These are phyloP conservation scores for Watsonalla cultraria DNA, from an alignment of 2,888 invertebrate genomes.

Conservation along the genomic window DNA sequence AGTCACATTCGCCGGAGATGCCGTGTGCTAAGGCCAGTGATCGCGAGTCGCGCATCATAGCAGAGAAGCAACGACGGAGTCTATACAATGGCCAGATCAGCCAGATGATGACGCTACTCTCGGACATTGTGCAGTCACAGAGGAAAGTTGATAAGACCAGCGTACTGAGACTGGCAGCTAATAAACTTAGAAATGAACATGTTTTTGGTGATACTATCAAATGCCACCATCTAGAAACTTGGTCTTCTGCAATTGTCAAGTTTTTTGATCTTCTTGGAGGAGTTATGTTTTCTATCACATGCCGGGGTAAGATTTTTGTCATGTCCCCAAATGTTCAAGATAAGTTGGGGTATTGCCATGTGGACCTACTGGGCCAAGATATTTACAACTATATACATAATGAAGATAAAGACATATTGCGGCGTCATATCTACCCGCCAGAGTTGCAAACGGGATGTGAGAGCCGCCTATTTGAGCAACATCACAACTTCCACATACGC, in stretches of 20 bases:
- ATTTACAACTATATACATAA: conserved; percentile 90
- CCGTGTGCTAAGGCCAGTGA: conserved; percentile 80
- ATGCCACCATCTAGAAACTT: conserved; percentile 66
- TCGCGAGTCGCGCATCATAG: conserved; percentile 90
- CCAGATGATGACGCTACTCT: conserved; percentile 88
- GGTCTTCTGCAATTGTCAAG: conserved; percentile 79
- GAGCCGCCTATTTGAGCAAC: conserved; percentile 57
- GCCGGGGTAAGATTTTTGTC: conserved; percentile 90
- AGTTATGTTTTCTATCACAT: conserved; percentile 88
- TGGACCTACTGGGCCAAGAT: conserved; percentile 93
- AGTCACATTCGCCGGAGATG: conserved; percentile 64
- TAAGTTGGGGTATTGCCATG: conserved; percentile 91
- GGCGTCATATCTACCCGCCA: conserved; percentile 81
- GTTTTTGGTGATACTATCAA: conserved; percentile 78
- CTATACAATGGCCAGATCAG: conserved; percentile 92
- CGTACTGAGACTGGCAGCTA: conserved; percentile 90
- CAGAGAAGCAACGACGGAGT: conserved; percentile 94
- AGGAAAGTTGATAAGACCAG: conserved; percentile 95
- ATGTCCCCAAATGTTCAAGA: conserved; percentile 91
- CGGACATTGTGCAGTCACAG: conserved; percentile 89
- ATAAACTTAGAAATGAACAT: conserved; percentile 89
- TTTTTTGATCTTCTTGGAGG: conserved; percentile 85
- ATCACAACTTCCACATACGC: conserved; percentile 78
- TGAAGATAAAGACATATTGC: conserved; percentile 88
- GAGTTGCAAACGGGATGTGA: conserved; percentile 63